Evolutionary conservation across 2,888 invertebrate genomes (phyloP), one percentile per base, ranked within the genome.

Genomic region (Lysandra bellargus): DNA sequence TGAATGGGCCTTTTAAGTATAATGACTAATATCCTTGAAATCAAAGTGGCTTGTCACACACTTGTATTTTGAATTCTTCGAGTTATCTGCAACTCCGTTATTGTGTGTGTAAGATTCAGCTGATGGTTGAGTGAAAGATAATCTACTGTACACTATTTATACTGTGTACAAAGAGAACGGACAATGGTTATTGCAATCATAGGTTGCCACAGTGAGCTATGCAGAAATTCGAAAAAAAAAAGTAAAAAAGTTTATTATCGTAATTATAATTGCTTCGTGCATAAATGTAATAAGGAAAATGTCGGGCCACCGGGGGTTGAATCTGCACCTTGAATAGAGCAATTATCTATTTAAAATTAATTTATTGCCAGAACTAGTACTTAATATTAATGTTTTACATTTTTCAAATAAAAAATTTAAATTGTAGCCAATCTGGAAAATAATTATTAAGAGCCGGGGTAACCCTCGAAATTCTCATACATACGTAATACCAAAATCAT

Each of bases 221-320:
- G 12, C 9, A 53, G 53, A 9, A 53, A 53, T 14, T 61, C 23
- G n/a, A 23, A 44, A 44, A 44, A 61, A 61, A 64, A 12, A 3
- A 64, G 30, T 5, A 69, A 37, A 69, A 69, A 17, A 33, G 69
- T 5, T 33, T 30, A 69, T 69, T 69, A 69, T 33, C 30, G 14
- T 5, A 14, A 69, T 33, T 37, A 33, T 69, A 30, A 23, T 30
- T 69, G 30, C 64, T 69, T 69, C 69, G 69, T 69, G 69, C 33
- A 69, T 69, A 69, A 69, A 37, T 5, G 69, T 37, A 69, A 69
- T 69, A 69, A 69, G 69, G 69, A 33, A 69, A 69, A 33, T 33
- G 33, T 69, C 33, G 33, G 17, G 4, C 30, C 64, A 64, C 61
- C 61, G 23, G 30, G 64, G 12, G 30, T 37, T 17, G 57, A 69